Evolutionary conservation across 2,113 vertebrate species (phyloP), one percentile per base, ranked within the genome.

Genomic region (Apeltes quadracus): DNA sequence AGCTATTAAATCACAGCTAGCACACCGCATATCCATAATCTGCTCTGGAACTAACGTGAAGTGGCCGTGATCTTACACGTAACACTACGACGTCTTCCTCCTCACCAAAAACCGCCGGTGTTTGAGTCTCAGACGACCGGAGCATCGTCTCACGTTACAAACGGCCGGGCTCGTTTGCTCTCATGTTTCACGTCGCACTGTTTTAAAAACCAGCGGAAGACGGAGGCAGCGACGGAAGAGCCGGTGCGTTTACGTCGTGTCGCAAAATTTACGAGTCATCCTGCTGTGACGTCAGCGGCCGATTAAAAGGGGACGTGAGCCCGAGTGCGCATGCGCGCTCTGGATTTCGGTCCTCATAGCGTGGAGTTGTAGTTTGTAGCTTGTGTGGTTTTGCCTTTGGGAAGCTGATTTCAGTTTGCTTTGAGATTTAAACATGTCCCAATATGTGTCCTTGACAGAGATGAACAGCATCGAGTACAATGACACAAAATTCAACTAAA

Each of bases 251-350:
- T 63, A 58, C 83, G 75, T 84, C 72, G 62, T 57, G 90, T 88
- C 89, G 91, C 79, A 84, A 88, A 87, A 77, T 67, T 63, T 13
- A 53, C 64, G 68, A 83, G 70, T 84, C 85, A 80, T 82, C 75
- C 7, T 41, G 59, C 12, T 23, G 39, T 86, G 80, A 89, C 87
- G 83, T 27, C 86, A 83, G 38, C 29, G 27, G 69, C 50, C 5
- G 2, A n/a, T 0, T 88, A 89, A 91, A 91, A 91, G 87, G 85
- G 76, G 69, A 79, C 81, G 77, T 43, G 71, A 18, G 23, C 6
- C 72, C 1, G 53, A 27, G n/a, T 1, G 8, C 56, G 7, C 10
- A 15, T 3, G 63, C 16, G 12, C 15, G 25, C 15, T 16, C 0
- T 7, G 32, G 10, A 4, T 12, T 13, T 32, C 20, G 43, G 7